phyloP scores from a whole-genome alignment of 2,888 invertebrate species.

The Cataglyphis altisquamis region DNA sequence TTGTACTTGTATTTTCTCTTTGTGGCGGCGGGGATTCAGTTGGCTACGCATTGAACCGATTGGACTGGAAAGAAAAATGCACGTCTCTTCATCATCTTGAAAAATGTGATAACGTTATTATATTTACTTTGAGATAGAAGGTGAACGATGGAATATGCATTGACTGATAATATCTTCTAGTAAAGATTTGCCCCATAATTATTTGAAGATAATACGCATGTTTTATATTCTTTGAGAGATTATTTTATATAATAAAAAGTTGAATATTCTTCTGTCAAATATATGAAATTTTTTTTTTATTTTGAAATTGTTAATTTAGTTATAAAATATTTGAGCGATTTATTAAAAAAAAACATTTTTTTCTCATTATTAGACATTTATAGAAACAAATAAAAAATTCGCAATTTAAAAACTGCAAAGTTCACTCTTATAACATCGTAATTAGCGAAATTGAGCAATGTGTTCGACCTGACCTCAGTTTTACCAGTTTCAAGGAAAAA shows the following conservation, averaged over 20 bases:
- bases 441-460: slow-evolving; percentile 5
- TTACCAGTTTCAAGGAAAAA: slow-evolving; percentile 4
- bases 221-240: not conserved
- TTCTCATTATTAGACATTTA: not conserved
- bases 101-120: not conserved
- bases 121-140: not conserved
- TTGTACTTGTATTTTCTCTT: slow-evolving; percentile 45
- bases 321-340: not conserved
- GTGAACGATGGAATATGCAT: slow-evolving; percentile 1
- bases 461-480: slow-evolving; percentile 7
- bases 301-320: not conserved
- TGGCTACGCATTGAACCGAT: slow-evolving; percentile 26
- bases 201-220: not conserved
- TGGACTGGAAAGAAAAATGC: slow-evolving; percentile 19
- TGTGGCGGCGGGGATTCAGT: slow-evolving; percentile 10
- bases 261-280: not conserved
- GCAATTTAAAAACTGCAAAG: not conserved
- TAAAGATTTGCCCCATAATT: not conserved
- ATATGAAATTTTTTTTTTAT: not conserved
- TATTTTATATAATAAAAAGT: not conserved
- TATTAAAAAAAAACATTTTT: not conserved
- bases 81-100: not conserved
- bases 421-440: not conserved
- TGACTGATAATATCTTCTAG: not conserved
- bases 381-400: slow-evolving; percentile 6